phyloP scores from a whole-genome alignment of 2,888 invertebrate genomes.

The Melinopterus prodromus region DNA sequence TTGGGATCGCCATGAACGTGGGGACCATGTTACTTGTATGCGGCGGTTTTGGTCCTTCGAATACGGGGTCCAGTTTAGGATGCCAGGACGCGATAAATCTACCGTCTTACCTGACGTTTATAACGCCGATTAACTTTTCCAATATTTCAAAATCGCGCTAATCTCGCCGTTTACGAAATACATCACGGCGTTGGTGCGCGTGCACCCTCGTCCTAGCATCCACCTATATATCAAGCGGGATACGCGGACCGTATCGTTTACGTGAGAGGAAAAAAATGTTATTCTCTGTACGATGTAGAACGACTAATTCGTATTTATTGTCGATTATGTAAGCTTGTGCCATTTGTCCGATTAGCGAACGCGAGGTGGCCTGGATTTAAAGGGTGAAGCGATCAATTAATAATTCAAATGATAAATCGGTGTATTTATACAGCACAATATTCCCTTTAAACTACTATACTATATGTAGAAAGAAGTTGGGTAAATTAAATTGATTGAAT shows the following conservation, averaged over 20 bases:
- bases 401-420: not conserved
- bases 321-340: not conserved
- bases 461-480: no score
- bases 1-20: not conserved
- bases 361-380: not conserved
- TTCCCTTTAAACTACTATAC: no score
- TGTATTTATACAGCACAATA: not conserved
- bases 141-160: constrained; percentile 44
- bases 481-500: no score
- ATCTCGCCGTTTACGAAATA: constrained; percentile 45
- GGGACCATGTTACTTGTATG: not conserved
- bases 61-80: not conserved
- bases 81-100: constrained; percentile 29
- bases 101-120: constrained; percentile 43
- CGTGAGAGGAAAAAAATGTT: not conserved
- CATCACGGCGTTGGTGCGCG: constrained; percentile 41
- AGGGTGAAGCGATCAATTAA: no score
- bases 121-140: constrained; percentile 39
- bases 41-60: not conserved
- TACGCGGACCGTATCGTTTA: not conserved
- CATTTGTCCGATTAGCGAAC: not conserved
- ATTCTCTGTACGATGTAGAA: not conserved
- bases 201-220: not conserved
- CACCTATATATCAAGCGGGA: not conserved
- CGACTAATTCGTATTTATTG: not conserved